Conservation (phyloP, 2,113 vertebrate genomes). For the Prolemur simus region DNA sequence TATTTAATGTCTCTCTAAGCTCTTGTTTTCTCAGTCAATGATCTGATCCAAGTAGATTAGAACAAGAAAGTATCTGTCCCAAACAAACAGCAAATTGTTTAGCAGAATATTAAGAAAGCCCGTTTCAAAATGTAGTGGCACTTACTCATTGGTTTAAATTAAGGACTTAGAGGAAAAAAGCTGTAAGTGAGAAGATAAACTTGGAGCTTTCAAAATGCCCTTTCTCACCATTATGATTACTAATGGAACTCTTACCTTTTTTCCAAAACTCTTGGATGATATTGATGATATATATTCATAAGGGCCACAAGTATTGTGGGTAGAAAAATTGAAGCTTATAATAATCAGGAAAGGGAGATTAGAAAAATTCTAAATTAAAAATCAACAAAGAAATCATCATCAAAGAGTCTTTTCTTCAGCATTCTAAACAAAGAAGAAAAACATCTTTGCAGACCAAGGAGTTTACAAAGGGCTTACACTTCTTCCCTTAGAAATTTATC, state of each 20-base stretch:
- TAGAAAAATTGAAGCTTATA: not conserved
- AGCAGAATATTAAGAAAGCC: not conserved
- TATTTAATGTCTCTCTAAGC: constrained; percentile 9
- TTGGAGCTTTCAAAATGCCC: not conserved
- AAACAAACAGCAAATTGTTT: not conserved
- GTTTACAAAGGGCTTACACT: not conserved
- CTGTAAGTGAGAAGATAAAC: not conserved
- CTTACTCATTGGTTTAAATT: not conserved
- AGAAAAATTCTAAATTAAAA: not conserved
- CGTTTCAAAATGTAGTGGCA: not conserved
- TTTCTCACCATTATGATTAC: not conserved
- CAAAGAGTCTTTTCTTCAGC: not conserved
- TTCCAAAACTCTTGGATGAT: not conserved
- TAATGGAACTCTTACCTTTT: not conserved
- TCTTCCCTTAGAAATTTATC: not conserved
- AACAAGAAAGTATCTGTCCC: not conserved
- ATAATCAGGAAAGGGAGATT: not conserved
- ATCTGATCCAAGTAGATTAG: not conserved
- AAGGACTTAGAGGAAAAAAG: not conserved
- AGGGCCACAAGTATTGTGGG: not conserved
- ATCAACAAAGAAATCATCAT: not conserved
- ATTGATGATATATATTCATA: not conserved
- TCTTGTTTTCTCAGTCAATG: constrained; percentile 38
- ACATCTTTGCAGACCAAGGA: not conserved
- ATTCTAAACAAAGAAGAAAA: not conserved